Conservation (phyloP, 2,888 invertebrate species). For the Phaonia tiefii region DNA sequence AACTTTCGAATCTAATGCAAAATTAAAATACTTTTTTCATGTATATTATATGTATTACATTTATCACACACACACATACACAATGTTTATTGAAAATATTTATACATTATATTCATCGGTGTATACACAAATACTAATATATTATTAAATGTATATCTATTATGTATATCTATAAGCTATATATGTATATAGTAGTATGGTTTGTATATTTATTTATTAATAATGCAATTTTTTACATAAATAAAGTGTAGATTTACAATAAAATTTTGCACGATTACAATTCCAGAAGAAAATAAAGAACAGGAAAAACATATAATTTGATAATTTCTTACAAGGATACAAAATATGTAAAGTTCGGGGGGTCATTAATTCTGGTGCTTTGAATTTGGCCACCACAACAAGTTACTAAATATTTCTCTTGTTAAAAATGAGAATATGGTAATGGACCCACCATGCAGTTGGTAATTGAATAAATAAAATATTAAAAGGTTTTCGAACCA, state of each 20-base stretch:
- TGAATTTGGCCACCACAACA: too few relatives aligned
- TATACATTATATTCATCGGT: neutral
- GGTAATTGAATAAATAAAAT: neutral
- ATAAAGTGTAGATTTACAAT: neutral
- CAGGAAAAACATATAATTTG: neutral
- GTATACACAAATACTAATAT: slow-evolving; percentile 25
- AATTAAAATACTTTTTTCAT: neutral
- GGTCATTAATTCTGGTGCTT: neutral
- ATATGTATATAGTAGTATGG: slow-evolving; percentile 6
- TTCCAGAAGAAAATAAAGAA: slow-evolving; percentile 4
- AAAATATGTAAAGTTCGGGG: neutral
- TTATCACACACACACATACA: slow-evolving; percentile 40
- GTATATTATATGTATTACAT: slow-evolving; percentile 18
- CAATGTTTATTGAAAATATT: slow-evolving; percentile 32
- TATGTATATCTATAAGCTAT: slow-evolving; percentile 12
- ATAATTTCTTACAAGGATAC: neutral
- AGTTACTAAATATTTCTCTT: too few relatives aligned
- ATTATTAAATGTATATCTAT: slow-evolving; percentile 24
- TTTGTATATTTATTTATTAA: slow-evolving; percentile 15
- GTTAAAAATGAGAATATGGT: too few relatives aligned
- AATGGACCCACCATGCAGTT: too few relatives aligned
- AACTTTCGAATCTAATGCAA: too few relatives aligned
- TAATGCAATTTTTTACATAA: slow-evolving; percentile 28
- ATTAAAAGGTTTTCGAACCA: neutral
- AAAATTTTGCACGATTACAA: neutral